phyloP scores from a whole-genome alignment of 2,888 invertebrate genomes.

The Cosmia trapezina region DNA sequence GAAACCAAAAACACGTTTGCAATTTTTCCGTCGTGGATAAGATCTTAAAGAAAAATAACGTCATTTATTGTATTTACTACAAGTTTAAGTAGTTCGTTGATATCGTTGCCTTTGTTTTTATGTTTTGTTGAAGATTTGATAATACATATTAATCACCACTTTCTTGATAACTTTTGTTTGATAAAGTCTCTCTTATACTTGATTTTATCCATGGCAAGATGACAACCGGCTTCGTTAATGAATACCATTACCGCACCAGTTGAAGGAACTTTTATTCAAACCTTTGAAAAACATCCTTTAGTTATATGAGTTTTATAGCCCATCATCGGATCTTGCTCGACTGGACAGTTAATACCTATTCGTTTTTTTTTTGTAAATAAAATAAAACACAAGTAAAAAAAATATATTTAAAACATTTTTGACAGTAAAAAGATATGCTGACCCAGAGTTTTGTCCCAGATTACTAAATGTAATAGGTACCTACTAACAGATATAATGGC shows the following conservation, averaged over 20 bases:
- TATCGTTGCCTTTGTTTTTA: constrained; percentile 6
- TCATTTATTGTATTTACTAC: constrained; percentile 18
- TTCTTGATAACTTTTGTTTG: constrained; percentile 1
- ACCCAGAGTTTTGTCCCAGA: constrained; percentile 7
- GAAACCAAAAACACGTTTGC: constrained; percentile 2
- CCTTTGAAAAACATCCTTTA: background rate
- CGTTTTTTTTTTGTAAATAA: constrained; percentile 3
- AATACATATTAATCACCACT: background rate
- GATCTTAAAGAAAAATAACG: constrained; percentile 24
- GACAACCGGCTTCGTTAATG: constrained; percentile 27
- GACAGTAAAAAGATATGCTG: background rate
- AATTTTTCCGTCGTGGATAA: constrained; percentile 24
- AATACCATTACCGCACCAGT: constrained; percentile 2
- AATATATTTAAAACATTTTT: background rate
- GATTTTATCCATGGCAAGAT: background rate
- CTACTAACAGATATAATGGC: background rate
- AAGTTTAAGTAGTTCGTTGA: constrained; percentile 3
- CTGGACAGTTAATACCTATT: background rate
- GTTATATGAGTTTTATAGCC: background rate
- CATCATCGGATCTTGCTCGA: background rate
- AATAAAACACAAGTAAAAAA: no score
- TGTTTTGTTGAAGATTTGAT: constrained; percentile 2
- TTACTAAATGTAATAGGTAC: background rate
- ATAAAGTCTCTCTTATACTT: background rate
- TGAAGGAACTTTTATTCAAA: constrained; percentile 16